phyloP scores from a whole-genome alignment of 2,113 vertebrate genomes.

The Calidris pygmaea region DNA sequence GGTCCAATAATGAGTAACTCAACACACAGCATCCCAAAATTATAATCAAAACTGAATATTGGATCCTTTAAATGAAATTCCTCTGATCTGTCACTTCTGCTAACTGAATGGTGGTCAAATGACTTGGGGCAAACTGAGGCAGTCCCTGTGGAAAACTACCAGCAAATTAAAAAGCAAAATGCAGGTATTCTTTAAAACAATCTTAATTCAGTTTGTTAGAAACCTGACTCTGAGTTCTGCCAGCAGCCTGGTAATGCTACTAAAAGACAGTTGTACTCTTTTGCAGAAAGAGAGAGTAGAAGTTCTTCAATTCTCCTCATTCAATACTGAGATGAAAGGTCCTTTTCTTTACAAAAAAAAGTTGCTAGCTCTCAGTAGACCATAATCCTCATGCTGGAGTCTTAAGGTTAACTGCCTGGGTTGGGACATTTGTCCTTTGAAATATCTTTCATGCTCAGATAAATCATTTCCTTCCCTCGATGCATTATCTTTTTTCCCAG shows the following conservation, averaged over 20 bases:
- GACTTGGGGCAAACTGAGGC: not conserved
- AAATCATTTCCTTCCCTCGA: not conserved
- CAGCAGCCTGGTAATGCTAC: not conserved
- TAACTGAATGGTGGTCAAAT: not conserved
- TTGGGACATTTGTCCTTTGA: conserved; percentile 4
- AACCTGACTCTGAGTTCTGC: not conserved
- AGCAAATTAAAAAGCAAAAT: conserved; percentile 1
- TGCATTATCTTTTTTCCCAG: not conserved
- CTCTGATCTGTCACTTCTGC: not conserved
- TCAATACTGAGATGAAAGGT: not conserved
- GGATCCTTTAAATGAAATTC: not conserved
- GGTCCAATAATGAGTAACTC: not conserved
- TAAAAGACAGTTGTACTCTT: not conserved
- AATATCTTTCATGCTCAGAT: not conserved
- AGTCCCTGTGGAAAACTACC: not conserved
- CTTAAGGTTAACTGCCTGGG: conserved; percentile 16
- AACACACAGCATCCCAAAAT: not conserved
- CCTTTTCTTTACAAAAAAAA: not conserved
- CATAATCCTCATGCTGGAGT: not conserved
- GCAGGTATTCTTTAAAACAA: not conserved
- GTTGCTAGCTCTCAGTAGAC: not conserved
- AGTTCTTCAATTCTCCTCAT: not conserved
- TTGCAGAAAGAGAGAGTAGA: not conserved
- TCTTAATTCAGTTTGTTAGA: not conserved
- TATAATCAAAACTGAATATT: not conserved